Conservation (phyloP, 1,140 invertebrate species). For the Lasioglossum albipes region DNA sequence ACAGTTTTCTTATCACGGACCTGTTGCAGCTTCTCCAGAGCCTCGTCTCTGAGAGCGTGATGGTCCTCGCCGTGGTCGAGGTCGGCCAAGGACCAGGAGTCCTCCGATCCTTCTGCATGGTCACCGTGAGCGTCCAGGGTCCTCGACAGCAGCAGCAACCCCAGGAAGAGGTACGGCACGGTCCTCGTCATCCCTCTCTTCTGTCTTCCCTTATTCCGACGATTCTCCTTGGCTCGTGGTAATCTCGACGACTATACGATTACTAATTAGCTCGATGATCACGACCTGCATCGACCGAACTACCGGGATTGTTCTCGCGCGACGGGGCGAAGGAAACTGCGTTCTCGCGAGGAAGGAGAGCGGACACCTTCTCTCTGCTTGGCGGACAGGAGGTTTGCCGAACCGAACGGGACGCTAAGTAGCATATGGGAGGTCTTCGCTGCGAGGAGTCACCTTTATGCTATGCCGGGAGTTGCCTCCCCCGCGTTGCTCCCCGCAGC, state of each 20-base stretch:
- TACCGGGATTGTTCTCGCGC: background rate
- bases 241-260: too few relatives aligned
- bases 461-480: slow-evolving; percentile 67
- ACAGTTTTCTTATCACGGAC: slow-evolving; percentile 29
- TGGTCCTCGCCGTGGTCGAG: slow-evolving; percentile 16
- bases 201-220: background rate
- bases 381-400: slow-evolving; percentile 46
- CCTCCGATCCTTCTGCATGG: background rate
- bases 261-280: too few relatives aligned
- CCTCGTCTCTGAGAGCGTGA: slow-evolving; percentile 18
- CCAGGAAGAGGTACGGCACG: slow-evolving; percentile 8
- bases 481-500: slow-evolving; percentile 61
- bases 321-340: slow-evolving; percentile 8
- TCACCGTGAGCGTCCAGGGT: background rate
- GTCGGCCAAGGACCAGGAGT: slow-evolving; percentile 11
- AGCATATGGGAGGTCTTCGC: slow-evolving; percentile 72
- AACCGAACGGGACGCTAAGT: slow-evolving; percentile 69
- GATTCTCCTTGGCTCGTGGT: too few relatives aligned
- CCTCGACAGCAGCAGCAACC: slow-evolving; percentile 9
- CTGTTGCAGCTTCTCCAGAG: slow-evolving; percentile 56
- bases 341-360: background rate
- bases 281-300: slow-evolving; percentile 18
- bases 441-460: slow-evolving; percentile 76
- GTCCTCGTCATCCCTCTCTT: slow-evolving; percentile 22
- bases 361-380: slow-evolving; percentile 31